Conservation (phyloP, 2,797 vertebrate species). For the Pampus argenteus region DNA sequence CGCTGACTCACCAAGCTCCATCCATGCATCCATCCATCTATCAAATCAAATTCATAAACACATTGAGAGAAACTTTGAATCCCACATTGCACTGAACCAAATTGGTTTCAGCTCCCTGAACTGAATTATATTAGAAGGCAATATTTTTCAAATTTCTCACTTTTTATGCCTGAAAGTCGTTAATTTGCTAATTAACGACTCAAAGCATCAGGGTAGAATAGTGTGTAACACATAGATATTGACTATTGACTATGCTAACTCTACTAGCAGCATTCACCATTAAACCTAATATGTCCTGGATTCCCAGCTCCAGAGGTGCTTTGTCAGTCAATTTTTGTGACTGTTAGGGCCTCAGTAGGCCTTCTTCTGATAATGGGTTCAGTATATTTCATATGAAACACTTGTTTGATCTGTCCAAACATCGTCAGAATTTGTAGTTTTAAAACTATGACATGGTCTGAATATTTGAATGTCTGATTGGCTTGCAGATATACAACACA, state of each 20-base stretch:
- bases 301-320: constrained; percentile 6
- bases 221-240: constrained; percentile 5
- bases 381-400: not conserved
- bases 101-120: constrained; percentile 18
- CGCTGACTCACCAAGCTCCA: constrained; percentile 50
- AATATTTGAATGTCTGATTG: too few relatives aligned
- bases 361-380: not conserved
- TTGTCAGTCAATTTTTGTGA: not conserved
- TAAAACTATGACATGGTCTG: too few relatives aligned
- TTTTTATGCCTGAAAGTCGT: constrained; percentile 27
- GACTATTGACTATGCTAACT: constrained; percentile 23
- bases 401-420: not conserved
- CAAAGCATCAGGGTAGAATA: not conserved
- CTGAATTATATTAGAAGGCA: constrained; percentile 39
- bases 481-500: too few relatives aligned
- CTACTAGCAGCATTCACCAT: not conserved
- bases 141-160: constrained; percentile 32
- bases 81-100: constrained; percentile 12
- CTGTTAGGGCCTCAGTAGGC: not conserved
- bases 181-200: too few relatives aligned
- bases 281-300: constrained; percentile 1
- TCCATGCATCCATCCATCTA: constrained; percentile 55
- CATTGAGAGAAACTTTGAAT: constrained; percentile 41
- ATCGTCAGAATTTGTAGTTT: not conserved
- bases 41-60: constrained; percentile 58